Evolutionary conservation across 2,797 vertebrate species (phyloP).

Genomic region (Pampus argenteus): DNA sequence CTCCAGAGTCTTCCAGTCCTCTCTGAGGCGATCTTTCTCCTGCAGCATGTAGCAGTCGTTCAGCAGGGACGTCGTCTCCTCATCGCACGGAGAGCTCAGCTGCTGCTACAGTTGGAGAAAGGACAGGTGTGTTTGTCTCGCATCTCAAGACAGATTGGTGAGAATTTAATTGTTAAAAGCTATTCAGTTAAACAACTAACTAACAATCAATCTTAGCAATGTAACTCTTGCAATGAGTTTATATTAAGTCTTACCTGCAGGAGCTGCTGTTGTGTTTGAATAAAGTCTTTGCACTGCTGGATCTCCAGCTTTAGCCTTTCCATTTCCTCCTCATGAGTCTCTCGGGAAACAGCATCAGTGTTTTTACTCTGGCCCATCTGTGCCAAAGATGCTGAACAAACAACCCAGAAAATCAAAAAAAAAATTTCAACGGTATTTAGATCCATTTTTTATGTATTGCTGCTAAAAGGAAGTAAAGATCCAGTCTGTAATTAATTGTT

Average conservation of each 20-base stretch:
- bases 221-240: neutral
- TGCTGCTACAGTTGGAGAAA: conserved; percentile 86
- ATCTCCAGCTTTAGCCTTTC: conserved; percentile 91
- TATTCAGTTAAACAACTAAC: neutral
- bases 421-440: neutral
- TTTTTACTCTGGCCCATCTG: conserved; percentile 75
- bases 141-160: neutral
- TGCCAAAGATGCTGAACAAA: conserved; percentile 85
- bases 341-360: conserved; percentile 85
- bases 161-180: neutral
- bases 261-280: conserved; percentile 94
- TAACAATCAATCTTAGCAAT: neutral
- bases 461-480: neutral
- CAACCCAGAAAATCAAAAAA: conserved; percentile 13
- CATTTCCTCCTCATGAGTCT: conserved; percentile 90
- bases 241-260: conserved; percentile 86
- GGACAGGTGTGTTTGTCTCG: neutral
- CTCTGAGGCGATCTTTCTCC: conserved; percentile 91
- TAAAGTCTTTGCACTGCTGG: conserved; percentile 95
- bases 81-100: conserved; percentile 89
- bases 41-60: conserved; percentile 92
- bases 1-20: conserved; percentile 92
- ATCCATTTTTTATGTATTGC: neutral
- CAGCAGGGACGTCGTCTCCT: conserved; percentile 88
- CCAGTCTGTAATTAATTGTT: neutral